Conservation (phyloP, 2,113 vertebrate genomes). For the Puma concolor region DNA sequence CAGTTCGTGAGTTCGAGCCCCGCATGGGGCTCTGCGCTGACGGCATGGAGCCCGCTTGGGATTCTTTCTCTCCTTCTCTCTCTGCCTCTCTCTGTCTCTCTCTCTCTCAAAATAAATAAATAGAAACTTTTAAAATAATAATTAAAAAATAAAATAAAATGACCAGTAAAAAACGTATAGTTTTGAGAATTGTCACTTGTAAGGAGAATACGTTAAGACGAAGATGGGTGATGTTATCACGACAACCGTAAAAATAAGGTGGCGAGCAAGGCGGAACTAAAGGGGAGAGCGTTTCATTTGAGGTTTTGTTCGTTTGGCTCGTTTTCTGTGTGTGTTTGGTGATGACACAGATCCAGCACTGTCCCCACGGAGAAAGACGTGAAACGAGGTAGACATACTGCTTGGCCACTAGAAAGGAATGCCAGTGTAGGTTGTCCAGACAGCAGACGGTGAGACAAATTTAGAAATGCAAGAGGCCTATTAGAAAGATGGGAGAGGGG, state of each 20-base stretch:
- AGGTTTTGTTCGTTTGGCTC: neutral
- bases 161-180: neutral
- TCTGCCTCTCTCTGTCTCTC: too few species aligned
- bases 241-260: neutral
- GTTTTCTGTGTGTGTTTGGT: neutral
- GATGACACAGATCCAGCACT: neutral
- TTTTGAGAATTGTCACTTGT: neutral
- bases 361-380: neutral
- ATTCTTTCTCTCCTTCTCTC: too few species aligned
- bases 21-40: too few species aligned
- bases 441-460: neutral
- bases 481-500: neutral
- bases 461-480: neutral
- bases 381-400: neutral
- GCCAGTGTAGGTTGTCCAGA: neutral
- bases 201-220: neutral
- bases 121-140: too few species aligned
- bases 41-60: too few species aligned
- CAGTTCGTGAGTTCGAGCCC: too few species aligned
- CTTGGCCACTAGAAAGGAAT: neutral
- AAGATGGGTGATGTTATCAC: neutral
- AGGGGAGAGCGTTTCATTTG: neutral
- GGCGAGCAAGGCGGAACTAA: neutral
- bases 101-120: too few species aligned
- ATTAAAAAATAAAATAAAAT: neutral